A percentile compares a stretch with the other conserved stretches of the same genome.
phyloP scores from a whole-genome alignment of 1,140 invertebrate species.

The Hesperophylax magnus region DNA sequence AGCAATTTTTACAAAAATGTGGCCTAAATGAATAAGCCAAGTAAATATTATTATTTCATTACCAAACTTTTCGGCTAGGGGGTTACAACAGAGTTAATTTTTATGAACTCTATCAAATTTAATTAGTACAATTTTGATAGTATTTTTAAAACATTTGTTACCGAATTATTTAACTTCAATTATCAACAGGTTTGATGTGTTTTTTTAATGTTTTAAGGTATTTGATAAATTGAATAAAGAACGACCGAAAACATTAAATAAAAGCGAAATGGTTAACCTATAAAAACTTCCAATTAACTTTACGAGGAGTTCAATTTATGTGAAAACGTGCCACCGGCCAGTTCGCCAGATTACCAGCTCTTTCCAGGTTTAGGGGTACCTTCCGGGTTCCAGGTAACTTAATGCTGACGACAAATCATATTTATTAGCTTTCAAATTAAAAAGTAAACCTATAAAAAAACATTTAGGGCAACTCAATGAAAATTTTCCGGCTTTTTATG shows the following conservation, averaged over 20 bases:
- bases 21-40: no score
- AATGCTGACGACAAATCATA: conserved; percentile 20
- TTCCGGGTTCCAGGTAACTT: not conserved
- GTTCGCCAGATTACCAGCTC: not conserved
- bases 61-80: no score
- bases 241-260: conserved; percentile 12
- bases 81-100: no score
- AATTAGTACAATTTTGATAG: no score
- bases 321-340: conserved; percentile 9
- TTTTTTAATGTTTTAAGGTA: not conserved
- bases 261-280: conserved; percentile 6
- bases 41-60: no score
- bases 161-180: no score
- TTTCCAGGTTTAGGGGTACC: not conserved
- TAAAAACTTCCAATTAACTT: conserved; percentile 33
- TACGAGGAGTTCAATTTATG: conserved; percentile 19
- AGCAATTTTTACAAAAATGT: no score
- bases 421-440: conserved; percentile 20
- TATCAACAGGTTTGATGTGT: not conserved
- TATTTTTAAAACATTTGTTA: no score
- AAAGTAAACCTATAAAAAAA: not conserved
- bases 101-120: no score
- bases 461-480: not conserved
- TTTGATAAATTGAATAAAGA: conserved; percentile 14
- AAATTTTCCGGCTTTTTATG: not conserved